These are phyloP conservation scores for Aurelia aurita DNA, from an alignment of 30 jellyfish, hydroid and myxozoan genomes.

Conservation along the genomic window DNA sequence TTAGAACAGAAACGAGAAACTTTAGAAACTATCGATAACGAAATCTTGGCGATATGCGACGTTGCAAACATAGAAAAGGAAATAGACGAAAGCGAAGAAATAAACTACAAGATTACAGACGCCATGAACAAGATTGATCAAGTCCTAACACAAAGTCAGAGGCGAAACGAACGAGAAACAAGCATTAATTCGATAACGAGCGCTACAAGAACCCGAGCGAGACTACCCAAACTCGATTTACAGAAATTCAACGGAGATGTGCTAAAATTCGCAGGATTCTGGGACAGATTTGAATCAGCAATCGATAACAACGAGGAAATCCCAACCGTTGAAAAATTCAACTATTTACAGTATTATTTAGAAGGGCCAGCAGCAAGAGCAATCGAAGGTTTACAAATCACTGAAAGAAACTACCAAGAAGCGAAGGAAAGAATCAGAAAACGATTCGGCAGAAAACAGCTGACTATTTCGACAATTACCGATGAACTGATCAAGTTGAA, in stretches of 20 bases:
- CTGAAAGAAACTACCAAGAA: background rate
- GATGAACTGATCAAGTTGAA: too few species aligned
- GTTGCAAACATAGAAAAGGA: too few species aligned
- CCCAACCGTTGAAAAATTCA: conserved; percentile 1
- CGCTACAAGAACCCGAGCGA: background rate
- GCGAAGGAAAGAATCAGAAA: background rate
- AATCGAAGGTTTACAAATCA: background rate
- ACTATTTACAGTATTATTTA: background rate
- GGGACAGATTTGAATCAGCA: conserved; percentile 8
- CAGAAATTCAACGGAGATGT: background rate
- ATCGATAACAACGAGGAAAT: background rate
- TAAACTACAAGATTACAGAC: too few species aligned
- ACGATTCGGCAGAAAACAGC: conserved; percentile 10
- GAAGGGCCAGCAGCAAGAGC: conserved; percentile 10
- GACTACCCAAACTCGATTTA: background rate
- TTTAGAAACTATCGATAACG: too few species aligned
- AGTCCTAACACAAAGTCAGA: too few species aligned
- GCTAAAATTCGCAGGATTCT: background rate
- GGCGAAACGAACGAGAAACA: too few species aligned
- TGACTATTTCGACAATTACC: too few species aligned
- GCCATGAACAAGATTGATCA: too few species aligned
- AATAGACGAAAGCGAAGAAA: too few species aligned
- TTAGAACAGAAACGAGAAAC: too few species aligned
- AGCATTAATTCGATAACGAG: too few species aligned
- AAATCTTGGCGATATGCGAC: too few species aligned